phyloP scores from a whole-genome alignment of 2,888 invertebrate genomes.

The Agrochola macilenta region DNA sequence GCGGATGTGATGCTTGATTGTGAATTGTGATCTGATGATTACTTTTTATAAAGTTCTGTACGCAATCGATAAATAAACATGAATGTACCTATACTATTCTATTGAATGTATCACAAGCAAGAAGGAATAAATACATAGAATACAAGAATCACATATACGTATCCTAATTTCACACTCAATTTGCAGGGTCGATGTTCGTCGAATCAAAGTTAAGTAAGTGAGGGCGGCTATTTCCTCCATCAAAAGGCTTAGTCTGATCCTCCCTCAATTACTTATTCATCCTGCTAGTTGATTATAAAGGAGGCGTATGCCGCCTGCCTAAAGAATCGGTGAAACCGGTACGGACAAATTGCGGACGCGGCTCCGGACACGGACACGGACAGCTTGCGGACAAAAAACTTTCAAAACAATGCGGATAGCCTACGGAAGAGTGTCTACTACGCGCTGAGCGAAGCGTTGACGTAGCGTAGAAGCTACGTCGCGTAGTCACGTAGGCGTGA shows the following conservation, averaged over 20 bases:
- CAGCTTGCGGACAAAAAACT: not conserved
- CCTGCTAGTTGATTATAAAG: slow-evolving; percentile 51
- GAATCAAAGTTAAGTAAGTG: slow-evolving; percentile 58
- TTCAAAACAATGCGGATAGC: not conserved
- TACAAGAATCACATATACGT: slow-evolving; percentile 20
- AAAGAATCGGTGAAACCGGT: not conserved
- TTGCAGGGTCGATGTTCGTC: slow-evolving; percentile 47
- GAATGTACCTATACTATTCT: not conserved
- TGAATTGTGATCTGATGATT: too few species aligned
- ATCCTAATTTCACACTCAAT: slow-evolving; percentile 61
- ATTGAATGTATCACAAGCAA: not conserved
- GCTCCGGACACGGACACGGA: not conserved
- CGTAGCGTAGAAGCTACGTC: not conserved
- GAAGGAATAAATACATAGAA: slow-evolving; percentile 5
- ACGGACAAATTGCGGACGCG: not conserved
- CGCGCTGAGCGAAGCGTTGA: not conserved
- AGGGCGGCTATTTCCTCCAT: slow-evolving; percentile 52
- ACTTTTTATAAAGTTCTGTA: not conserved
- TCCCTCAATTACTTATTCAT: slow-evolving; percentile 54
- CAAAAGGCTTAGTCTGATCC: slow-evolving; percentile 50
- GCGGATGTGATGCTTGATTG: not conserved
- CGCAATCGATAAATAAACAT: not conserved
- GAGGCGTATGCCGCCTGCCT: slow-evolving; percentile 21
- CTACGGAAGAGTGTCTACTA: not conserved
- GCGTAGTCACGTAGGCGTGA: not conserved